Evolutionary conservation across 1,140 invertebrate genomes (phyloP).

Genomic region (Drosophila pruinosa): DNA sequence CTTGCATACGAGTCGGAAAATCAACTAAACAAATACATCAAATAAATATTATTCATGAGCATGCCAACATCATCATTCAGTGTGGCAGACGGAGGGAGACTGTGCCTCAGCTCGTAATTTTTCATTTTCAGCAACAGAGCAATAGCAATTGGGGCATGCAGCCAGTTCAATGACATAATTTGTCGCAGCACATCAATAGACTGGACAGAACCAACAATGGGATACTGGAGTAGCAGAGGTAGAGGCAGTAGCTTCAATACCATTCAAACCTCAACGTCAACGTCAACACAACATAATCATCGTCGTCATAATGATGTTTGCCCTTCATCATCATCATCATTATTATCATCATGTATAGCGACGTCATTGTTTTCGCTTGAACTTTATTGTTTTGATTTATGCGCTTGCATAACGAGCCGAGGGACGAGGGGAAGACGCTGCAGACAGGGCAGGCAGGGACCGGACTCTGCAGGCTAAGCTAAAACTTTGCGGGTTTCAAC

Average conservation of each 20-base stretch:
- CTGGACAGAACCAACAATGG: constrained; percentile 60
- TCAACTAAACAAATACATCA: constrained; percentile 67
- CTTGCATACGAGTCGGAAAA: constrained; percentile 33
- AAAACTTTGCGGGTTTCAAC: constrained; percentile 72
- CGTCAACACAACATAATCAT: constrained; percentile 36
- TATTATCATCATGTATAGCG: constrained; percentile 2
- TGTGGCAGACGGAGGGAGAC: background rate
- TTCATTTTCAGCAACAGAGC: constrained; percentile 51
- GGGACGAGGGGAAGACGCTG: background rate
- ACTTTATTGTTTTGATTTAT: constrained; percentile 81
- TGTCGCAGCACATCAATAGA: constrained; percentile 75
- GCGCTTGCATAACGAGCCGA: constrained; percentile 55
- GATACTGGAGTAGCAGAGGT: constrained; percentile 44
- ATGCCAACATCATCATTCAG: constrained; percentile 51
- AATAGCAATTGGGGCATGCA: constrained; percentile 34
- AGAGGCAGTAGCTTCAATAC: constrained; percentile 40
- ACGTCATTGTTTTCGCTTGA: constrained; percentile 75
- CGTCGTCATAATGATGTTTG: constrained; percentile 15
- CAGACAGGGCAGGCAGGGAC: constrained; percentile 7
- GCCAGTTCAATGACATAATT: constrained; percentile 79
- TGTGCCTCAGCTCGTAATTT: constrained; percentile 47
- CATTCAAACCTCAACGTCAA: constrained; percentile 60
- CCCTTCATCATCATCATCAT: background rate
- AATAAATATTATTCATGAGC: constrained; percentile 70
- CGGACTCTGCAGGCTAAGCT: constrained; percentile 40